Base-by-base conservation (phyloP, 1,140 invertebrate species). In the Drosophila gunungcola region DNA sequence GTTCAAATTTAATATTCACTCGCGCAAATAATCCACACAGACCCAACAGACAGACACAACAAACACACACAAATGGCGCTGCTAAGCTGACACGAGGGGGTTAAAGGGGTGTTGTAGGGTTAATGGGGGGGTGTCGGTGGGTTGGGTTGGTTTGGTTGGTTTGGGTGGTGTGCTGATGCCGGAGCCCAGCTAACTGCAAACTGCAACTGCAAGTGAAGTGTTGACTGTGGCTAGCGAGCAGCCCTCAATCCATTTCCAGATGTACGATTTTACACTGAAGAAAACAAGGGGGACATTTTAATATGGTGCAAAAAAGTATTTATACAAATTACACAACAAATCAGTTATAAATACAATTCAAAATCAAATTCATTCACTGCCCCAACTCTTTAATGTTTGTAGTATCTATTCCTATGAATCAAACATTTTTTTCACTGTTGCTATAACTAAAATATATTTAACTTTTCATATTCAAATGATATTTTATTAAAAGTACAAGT, bases 1-100 rank as follows among this genome's bases (percentile, higher is more conserved):
- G 83, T 83, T 88, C 83, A 88, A 86, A 86, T 86, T 86, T 86
- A 86, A 88, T 86, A 86, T 88, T 86, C 83, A 86, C 83, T 88
- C 79, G 83, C 83, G 84, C 83, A 88, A 86, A 86, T 86, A 86
- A 86, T 86, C 84, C 83, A 88, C 72, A 72, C 77, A 85, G 56
- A 62, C 58, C 57, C 63, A 13, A 58, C 77, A 45, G 39, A 61
- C 70, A 48, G 48, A 60, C 46, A 38, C 36, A 75, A 83, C 81
- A 80, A 73, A 76, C 83, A 82, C 80, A 78, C 69, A 63, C 80
- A 78, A 86, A 86, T 86, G 83, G 83, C 82, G 82, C 79, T 82
- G 83, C 82, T 86, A 86, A 85, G 82, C 82, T 70, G 78, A 78
- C 78, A 80, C 60, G 58, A 25, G 34, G 11, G 32, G 9, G 34